Base-by-base conservation (phyloP, 2,797 vertebrate genomes). In the Prionace glauca region DNA sequence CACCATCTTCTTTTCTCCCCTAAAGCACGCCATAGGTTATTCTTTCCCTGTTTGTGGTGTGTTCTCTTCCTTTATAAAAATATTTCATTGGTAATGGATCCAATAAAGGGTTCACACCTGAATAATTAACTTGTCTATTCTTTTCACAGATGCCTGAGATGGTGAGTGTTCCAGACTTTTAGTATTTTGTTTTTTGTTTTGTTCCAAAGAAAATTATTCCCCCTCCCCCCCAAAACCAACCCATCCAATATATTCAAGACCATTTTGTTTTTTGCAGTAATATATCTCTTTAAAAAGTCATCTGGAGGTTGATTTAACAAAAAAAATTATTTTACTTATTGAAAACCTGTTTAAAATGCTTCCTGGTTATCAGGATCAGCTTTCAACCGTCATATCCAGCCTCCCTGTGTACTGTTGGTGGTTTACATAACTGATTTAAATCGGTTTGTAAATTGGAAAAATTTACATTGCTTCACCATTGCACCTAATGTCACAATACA, bases 91-190 rank as follows among this genome's bases (percentile, higher is more conserved):
- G 5, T 62, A 18, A 88, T 88, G 86, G 41, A 50, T 90, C 29
- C 56, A 62, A 9, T 60, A 32, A 60, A 32, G 50, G 12, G 1
- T 90, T 14, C 56, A 62, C 14, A 32, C 29, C 50, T 90, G 56
- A 90, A n/a, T 90, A 90, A 90, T 60, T 62, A 32, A 62, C 29
- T 32, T 62, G 60, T 65, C 87, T 90, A n/a, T 62, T 90, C 56
- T 65, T 60, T 90, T 26, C 87, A 90, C 29, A n/a, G 56, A 90
- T 65, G 60, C 60, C 87, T 90, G 87, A 90, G 16, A 62, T n/a
- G 60, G 87, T 90, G 60, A 90, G 87, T 88, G 50, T 90, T 90
- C 60, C 87, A 90, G 87, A 90, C 29, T 88, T 60, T 3, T 87
- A 22, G 5, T 65, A 16, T 18, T 92, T 67, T 92, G 14, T 32